Conservation (phyloP, 2,797 vertebrate genomes). For the Melanogrammus aeglefinus region DNA sequence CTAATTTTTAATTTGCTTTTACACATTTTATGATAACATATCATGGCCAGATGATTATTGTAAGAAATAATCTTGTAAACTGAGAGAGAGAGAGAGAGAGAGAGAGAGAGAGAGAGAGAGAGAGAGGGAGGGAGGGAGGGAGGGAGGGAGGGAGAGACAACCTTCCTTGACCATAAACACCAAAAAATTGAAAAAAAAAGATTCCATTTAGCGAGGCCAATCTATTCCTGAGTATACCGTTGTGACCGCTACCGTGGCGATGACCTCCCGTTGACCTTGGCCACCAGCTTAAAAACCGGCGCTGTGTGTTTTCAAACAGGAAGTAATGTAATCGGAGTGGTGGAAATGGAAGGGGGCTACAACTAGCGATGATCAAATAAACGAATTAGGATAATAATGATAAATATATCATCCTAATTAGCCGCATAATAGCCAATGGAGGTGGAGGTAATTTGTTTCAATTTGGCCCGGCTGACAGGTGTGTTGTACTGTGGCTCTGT, state of each 20-base stretch:
- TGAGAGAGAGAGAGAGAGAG: too few species aligned
- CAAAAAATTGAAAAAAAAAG: background rate
- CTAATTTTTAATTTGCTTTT: background rate
- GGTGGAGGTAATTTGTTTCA: slow-evolving; percentile 79
- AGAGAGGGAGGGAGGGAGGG: too few species aligned
- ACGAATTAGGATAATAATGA: slow-evolving; percentile 75
- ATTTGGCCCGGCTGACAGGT: slow-evolving; percentile 77
- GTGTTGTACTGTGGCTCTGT: slow-evolving; percentile 71
- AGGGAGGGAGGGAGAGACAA: background rate
- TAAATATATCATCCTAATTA: slow-evolving; percentile 78
- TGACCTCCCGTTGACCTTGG: slow-evolving; percentile 45
- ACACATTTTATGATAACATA: background rate
- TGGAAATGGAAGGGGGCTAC: slow-evolving; percentile 49
- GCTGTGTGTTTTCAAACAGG: slow-evolving; percentile 55
- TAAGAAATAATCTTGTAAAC: too few species aligned
- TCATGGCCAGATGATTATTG: background rate
- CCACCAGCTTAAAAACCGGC: slow-evolving; percentile 24
- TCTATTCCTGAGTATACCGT: background rate
- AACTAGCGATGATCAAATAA: slow-evolving; percentile 75
- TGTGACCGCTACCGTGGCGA: background rate
- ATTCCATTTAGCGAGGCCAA: background rate
- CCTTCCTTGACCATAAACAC: background rate
- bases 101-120: too few species aligned
- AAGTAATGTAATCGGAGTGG: slow-evolving; percentile 61
- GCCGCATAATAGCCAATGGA: slow-evolving; percentile 66